phyloP scores from a whole-genome alignment of 2,113 vertebrate species.

The Hydrochoerus hydrochaeris region DNA sequence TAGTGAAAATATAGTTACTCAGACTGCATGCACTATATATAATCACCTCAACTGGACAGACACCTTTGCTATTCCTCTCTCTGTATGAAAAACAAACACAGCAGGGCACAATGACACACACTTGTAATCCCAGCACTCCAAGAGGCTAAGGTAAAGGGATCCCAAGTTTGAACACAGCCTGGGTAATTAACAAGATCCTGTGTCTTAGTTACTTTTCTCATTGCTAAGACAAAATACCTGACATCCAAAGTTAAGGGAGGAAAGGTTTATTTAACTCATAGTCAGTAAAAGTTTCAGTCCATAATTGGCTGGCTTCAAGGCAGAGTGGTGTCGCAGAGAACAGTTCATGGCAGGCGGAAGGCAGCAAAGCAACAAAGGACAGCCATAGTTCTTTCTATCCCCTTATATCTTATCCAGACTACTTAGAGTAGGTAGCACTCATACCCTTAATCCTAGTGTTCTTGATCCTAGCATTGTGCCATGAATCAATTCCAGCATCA shows the following conservation, averaged over 20 bases:
- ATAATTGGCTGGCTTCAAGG: neutral
- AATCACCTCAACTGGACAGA: neutral
- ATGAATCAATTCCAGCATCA: neutral
- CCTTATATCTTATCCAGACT: neutral
- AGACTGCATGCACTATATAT: neutral
- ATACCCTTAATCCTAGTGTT: neutral
- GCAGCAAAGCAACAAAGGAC: neutral
- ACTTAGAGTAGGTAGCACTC: neutral
- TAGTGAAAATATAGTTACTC: neutral
- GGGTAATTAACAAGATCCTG: neutral
- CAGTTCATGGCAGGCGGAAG: neutral
- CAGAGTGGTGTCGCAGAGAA: neutral
- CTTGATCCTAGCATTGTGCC: neutral
- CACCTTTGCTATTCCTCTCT: neutral
- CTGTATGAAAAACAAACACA: neutral
- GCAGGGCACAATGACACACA: neutral
- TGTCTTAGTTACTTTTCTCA: neutral
- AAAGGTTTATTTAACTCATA: neutral
- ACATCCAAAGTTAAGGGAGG: neutral
- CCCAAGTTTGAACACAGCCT: neutral
- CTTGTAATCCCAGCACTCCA: neutral
- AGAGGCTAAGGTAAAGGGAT: neutral
- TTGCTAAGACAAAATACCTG: neutral
- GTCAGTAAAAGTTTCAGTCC: neutral
- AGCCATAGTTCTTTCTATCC: neutral